phyloP scores from a whole-genome alignment of 2,113 vertebrate genomes.

The Haliaeetus leucogaster region DNA sequence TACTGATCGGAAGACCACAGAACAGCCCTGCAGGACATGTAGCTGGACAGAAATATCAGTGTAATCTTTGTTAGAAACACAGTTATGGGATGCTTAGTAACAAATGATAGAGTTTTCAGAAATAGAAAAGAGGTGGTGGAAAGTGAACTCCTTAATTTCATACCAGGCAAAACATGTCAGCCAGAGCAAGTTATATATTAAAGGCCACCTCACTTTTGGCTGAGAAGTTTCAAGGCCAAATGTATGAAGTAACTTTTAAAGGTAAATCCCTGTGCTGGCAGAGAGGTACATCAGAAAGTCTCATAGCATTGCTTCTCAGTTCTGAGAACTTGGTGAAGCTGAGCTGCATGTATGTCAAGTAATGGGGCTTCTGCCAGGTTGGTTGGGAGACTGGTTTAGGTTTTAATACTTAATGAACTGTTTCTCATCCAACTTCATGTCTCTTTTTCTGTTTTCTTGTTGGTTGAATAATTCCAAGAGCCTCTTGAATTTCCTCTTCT shows the following conservation, averaged over 20 bases:
- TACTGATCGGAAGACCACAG: conserved; percentile 75
- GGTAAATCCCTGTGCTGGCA: not conserved
- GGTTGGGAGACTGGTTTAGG: not conserved
- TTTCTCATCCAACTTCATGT: not conserved
- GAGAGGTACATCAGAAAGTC: not conserved
- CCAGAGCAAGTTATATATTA: not conserved
- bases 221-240: conserved; percentile 7
- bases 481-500: not conserved
- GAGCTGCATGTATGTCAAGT: not conserved
- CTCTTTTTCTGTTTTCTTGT: not conserved
- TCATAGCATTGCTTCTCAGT: not conserved
- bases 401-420: not conserved
- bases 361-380: not conserved
- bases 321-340: not conserved
- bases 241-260: not conserved
- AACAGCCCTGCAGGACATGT: conserved; percentile 76
- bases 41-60: conserved; percentile 73
- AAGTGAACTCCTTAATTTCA: conserved; percentile 47
- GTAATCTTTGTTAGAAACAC: conserved; percentile 74
- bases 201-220: not conserved
- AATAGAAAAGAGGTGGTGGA: not conserved
- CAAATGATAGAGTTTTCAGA: conserved; percentile 43
- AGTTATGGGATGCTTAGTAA: conserved; percentile 58
- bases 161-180: not conserved
- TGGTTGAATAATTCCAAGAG: not conserved